Conservation (phyloP, 2,113 vertebrate species). For the Megaceryle torquata region DNA sequence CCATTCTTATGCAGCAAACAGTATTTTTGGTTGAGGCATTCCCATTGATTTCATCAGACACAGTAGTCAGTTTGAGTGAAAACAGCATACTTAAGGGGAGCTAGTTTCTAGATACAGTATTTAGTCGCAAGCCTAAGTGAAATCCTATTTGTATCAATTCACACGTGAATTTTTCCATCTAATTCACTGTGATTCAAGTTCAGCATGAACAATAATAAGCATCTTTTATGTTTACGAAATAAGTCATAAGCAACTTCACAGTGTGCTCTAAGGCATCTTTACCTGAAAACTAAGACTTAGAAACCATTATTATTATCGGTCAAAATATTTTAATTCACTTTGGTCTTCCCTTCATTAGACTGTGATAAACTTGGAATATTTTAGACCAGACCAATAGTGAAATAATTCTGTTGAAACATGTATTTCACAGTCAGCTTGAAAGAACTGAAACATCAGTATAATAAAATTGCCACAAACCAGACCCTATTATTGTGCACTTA, state of each 20-base stretch:
- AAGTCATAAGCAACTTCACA: not conserved
- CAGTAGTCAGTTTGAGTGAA: not conserved
- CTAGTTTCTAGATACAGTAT: not conserved
- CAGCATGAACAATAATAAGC: not conserved
- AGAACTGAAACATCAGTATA: not conserved
- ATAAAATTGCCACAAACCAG: not conserved
- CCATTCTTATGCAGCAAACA: not conserved
- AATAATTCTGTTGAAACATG: not conserved
- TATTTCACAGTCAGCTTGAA: not conserved
- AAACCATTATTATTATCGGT: not conserved
- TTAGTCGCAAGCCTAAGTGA: not conserved
- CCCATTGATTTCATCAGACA: not conserved
- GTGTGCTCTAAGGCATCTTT: not conserved
- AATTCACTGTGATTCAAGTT: not conserved
- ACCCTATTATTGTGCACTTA: not conserved
- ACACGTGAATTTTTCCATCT: not conserved
- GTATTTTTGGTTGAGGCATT: not conserved
- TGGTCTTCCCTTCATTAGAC: not conserved
- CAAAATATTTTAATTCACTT: not conserved
- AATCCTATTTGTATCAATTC: not conserved
- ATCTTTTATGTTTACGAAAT: not conserved
- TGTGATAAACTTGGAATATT: not conserved
- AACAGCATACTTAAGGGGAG: not conserved
- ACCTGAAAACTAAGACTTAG: not conserved
- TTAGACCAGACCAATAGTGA: slow-evolving; percentile 4